Conservation (phyloP, 2,888 invertebrate genomes). For the Agrotis puta region DNA sequence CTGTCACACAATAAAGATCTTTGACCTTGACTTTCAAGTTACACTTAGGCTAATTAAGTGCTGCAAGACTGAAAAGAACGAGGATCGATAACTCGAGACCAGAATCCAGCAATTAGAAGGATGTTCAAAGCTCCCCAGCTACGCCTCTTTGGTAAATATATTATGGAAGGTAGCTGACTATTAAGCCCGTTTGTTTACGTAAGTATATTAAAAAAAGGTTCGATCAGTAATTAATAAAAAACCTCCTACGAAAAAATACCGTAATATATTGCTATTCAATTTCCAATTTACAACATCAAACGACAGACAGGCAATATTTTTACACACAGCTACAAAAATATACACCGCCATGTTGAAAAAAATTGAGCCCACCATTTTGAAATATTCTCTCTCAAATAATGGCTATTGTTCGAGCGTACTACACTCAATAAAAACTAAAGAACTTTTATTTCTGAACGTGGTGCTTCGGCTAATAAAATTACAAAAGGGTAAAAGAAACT, state of each 20-base stretch:
- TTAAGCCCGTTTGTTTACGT: too few species aligned
- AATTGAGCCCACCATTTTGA: conserved; percentile 24
- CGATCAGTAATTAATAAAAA: background rate
- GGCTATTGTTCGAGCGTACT: conserved; percentile 50
- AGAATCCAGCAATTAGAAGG: too few species aligned
- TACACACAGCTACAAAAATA: conserved; percentile 23
- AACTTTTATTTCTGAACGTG: conserved; percentile 38
- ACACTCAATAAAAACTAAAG: conserved; percentile 51
- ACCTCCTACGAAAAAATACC: background rate
- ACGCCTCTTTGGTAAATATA: background rate
- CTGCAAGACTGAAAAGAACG: background rate
- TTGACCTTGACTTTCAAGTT: too few species aligned
- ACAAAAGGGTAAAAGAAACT: conserved; percentile 50
- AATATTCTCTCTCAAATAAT: conserved; percentile 36
- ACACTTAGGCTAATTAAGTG: too few species aligned
- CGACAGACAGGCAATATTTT: conserved; percentile 31
- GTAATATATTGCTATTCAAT: conserved; percentile 19
- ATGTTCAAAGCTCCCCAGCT: background rate
- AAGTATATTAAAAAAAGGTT: background rate
- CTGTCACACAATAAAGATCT: too few species aligned
- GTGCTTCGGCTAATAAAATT: conserved; percentile 53
- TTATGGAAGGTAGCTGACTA: too few species aligned
- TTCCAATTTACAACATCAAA: conserved; percentile 5
- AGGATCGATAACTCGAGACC: background rate
- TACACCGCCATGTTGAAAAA: conserved; percentile 28